Base-by-base conservation (phyloP, 2,888 invertebrate species). In the Dynastes grantii region DNA sequence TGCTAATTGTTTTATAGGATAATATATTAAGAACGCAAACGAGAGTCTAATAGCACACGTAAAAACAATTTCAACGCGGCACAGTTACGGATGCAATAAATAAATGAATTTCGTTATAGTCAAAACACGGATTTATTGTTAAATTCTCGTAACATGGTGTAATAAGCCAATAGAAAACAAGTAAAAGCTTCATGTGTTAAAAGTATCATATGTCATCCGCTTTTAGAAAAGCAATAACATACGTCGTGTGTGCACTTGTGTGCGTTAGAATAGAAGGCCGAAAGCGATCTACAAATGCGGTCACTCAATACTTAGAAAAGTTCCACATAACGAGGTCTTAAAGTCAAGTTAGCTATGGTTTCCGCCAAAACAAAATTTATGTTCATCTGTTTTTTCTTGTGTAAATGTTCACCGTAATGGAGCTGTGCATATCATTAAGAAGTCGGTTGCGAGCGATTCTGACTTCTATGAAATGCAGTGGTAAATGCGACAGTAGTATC, bases 351-450 rank as follows among this genome's bases (percentile, higher is more conserved):
- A 80, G 77, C 79, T 80, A 81, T 80, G 82, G 82, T 83, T 83
- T 82, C 81, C 82, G 83, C 83, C 83, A 83, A 83, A 83, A 83
- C 77, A 78, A 81, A 82, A 83, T 83, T 83, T 83, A 83, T 83
- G 82, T 81, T 79, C 80, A 79, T 81, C 81, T 80, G 77, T 80
- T 81, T 82, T 81, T 81, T 80, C 64, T 71, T 73, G 71, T 81
- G 81, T 82, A 80, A 80, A 79, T 82, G 82, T 81, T 80, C 81
- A 80, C 80, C 51, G 81, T 81, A 81, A 82, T 82, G 80, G 81
- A 82, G 80, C 78, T 79, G 80, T 79, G 82, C 81, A 81, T 82
- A 81, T 81, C 81, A 81, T 82, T 82, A 82, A 80, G 76, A 77
- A 75, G 55, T 68, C 78, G 78, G 22, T 73, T 53, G 61, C 40